Conservation (phyloP, 2,113 vertebrate species). For the Mastomys coucha region DNA sequence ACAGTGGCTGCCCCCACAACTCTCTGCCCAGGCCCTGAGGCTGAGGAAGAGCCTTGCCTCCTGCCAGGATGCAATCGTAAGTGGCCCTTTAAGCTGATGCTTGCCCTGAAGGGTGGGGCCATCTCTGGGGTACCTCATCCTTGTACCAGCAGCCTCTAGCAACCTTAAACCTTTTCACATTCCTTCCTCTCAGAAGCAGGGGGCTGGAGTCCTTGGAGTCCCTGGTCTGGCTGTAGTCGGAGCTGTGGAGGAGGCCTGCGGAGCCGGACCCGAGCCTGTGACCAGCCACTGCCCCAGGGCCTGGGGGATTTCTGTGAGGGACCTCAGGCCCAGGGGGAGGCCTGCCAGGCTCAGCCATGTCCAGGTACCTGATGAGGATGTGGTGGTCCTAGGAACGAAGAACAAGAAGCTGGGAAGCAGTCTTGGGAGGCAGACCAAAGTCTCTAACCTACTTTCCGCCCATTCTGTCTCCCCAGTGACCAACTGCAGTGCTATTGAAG, state of each 20-base stretch:
- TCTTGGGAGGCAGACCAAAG: rapidly evolving
- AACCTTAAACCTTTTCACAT: no score
- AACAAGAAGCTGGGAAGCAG: neutral
- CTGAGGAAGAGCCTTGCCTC: conserved; percentile 68
- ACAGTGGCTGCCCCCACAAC: rapidly evolving
- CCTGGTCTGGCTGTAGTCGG: conserved; percentile 91
- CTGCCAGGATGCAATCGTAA: conserved; percentile 60
- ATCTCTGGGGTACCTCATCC: neutral
- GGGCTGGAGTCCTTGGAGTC: conserved; percentile 90
- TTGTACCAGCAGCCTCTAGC: rapidly evolving
- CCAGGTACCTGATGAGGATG: conserved; percentile 83
- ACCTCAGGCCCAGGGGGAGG: conserved; percentile 83
- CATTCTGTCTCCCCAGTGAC: conserved; percentile 77
- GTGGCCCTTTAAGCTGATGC: neutral
- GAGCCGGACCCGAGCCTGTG: conserved; percentile 88
- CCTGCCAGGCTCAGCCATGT: conserved; percentile 88
- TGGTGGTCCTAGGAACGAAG: neutral
- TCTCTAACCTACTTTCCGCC: neutral
- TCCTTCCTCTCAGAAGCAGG: conserved; percentile 86
- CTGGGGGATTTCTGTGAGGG: conserved; percentile 93
- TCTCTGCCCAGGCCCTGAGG: neutral
- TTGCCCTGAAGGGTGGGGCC: neutral
- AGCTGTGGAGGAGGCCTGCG: conserved; percentile 92
- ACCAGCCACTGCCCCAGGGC: conserved; percentile 87
- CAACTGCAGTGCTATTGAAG: conserved; percentile 87